Percentiles rank a stretch among this genome's conserved stretches.
phyloP scores from a whole-genome alignment of 2,113 vertebrate species.

The Dicentrarchus labrax region DNA sequence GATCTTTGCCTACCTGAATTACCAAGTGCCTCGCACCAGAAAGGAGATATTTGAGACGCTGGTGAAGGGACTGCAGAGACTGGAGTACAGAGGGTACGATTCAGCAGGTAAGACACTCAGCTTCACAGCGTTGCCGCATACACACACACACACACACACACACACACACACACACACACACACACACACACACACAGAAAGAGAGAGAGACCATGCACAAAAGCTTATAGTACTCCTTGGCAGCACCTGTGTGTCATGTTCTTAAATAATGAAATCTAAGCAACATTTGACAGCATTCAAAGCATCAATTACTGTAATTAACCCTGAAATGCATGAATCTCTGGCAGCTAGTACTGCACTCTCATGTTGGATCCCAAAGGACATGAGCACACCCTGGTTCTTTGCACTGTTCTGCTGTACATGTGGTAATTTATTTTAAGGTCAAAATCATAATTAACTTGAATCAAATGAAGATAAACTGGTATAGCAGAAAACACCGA shows the following conservation, averaged over 20 bases:
- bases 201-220: constrained; percentile 13
- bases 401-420: accelerated
- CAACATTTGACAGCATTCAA: background rate
- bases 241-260: constrained; percentile 25
- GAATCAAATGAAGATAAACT: constrained; percentile 26
- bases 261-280: background rate
- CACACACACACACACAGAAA: too few relatives aligned
- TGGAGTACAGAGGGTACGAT: constrained; percentile 98
- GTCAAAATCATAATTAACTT: too few relatives aligned
- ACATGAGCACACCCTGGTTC: background rate
- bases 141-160: constrained; percentile 32
- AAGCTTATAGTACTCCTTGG: constrained; percentile 21
- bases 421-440: background rate
- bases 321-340: background rate
- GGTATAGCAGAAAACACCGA: background rate
- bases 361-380: too few relatives aligned
- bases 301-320: background rate
- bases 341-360: background rate
- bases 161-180: constrained; percentile 16
- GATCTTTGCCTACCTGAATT: constrained; percentile 98
- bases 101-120: constrained; percentile 90
- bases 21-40: constrained; percentile 92
- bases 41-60: constrained; percentile 95
- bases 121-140: constrained; percentile 35
- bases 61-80: constrained; percentile 94